A percentile compares a stretch with the other conserved stretches of the same genome.
phyloP scores from a whole-genome alignment of 2,888 invertebrate species.

The Willowsia nigromaculata region DNA sequence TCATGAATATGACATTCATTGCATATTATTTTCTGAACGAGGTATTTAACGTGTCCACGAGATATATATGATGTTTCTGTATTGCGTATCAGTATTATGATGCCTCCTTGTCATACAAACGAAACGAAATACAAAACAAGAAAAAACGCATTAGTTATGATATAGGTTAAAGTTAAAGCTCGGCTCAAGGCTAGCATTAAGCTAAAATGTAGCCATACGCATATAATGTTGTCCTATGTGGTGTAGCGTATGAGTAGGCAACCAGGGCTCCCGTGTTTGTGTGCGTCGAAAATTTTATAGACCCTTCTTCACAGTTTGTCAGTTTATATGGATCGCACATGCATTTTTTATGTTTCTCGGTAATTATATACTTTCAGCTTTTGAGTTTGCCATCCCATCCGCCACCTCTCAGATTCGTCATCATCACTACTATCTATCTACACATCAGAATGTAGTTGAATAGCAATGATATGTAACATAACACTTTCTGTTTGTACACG shows the following conservation, averaged over 20 bases:
- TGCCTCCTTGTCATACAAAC: too few relatives aligned
- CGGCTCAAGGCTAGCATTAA: conserved; percentile 29
- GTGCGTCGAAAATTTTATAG: neutral
- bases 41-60: too few relatives aligned
- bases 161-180: conserved; percentile 26
- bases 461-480: neutral
- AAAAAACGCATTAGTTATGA: neutral
- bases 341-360: neutral
- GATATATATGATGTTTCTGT: too few relatives aligned
- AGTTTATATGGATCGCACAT: neutral
- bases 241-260: neutral
- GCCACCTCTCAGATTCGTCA: neutral
- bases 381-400: neutral
- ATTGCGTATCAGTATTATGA: too few relatives aligned
- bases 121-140: too few relatives aligned
- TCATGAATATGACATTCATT: too few relatives aligned
- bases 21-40: too few relatives aligned
- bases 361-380: neutral
- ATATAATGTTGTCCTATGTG: neutral
- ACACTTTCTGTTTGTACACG: neutral
- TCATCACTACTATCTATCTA: neutral
- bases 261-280: too few relatives aligned
- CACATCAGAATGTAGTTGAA: neutral
- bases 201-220: neutral
- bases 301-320: neutral